Conservation (phyloP, 2,113 vertebrate genomes). For the Semicossyphus pulcher region DNA sequence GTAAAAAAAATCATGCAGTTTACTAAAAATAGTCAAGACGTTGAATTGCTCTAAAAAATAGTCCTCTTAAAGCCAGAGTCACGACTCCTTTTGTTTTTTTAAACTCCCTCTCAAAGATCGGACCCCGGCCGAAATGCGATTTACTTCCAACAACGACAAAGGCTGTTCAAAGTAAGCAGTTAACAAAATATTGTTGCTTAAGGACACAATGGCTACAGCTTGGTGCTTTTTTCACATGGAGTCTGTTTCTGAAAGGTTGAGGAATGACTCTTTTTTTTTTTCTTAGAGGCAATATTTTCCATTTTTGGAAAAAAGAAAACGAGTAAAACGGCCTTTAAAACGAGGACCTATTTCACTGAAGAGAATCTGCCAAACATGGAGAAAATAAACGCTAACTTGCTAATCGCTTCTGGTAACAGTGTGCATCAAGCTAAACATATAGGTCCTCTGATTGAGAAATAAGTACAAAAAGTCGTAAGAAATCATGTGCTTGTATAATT, state of each 20-base stretch:
- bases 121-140: constrained; percentile 52
- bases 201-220: constrained; percentile 83
- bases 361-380: constrained; percentile 48
- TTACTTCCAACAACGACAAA: constrained; percentile 64
- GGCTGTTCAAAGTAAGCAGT: constrained; percentile 71
- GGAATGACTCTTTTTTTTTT: constrained; percentile 24
- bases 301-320: constrained; percentile 25
- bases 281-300: constrained; percentile 44
- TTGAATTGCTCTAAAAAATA: constrained; percentile 80
- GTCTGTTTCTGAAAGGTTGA: constrained; percentile 47
- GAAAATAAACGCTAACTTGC: constrained; percentile 57
- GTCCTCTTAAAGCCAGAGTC: constrained; percentile 75
- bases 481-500: constrained; percentile 86
- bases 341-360: constrained; percentile 59
- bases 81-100: constrained; percentile 27
- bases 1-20: constrained; percentile 85
- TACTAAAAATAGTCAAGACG: constrained; percentile 82
- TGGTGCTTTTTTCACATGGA: constrained; percentile 64
- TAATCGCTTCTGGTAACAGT: constrained; percentile 48
- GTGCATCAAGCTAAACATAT: constrained; percentile 66
- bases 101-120: constrained; percentile 49
- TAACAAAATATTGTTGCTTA: constrained; percentile 75
- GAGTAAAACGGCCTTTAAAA: constrained; percentile 34
- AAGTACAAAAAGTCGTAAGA: constrained; percentile 82
- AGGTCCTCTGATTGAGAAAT: constrained; percentile 74